Conservation (phyloP, 2,113 vertebrate genomes). For the Lynx canadensis region DNA sequence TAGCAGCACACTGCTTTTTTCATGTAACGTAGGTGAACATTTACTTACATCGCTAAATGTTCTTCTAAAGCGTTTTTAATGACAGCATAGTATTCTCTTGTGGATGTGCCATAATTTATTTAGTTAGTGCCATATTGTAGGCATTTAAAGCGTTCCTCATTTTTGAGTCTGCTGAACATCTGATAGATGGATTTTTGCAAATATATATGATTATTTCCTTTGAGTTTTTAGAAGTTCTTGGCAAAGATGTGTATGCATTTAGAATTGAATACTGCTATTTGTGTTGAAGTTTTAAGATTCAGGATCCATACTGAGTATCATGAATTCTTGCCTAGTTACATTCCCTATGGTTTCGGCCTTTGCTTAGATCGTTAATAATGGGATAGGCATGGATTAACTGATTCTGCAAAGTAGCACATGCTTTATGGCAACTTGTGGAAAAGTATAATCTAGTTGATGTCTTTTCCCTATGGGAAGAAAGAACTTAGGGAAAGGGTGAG, state of each 20-base stretch:
- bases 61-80: not conserved
- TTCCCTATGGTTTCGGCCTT: not conserved
- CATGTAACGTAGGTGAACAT: not conserved
- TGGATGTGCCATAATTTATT: not conserved
- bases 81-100: not conserved
- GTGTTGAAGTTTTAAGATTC: not conserved
- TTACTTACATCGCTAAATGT: not conserved
- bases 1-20: not conserved
- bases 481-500: not conserved
- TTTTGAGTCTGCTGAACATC: not conserved
- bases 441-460: not conserved
- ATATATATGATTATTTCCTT: not conserved
- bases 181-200: not conserved
- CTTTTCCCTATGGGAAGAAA: not conserved
- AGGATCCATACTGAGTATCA: not conserved
- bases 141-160: not conserved
- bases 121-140: not conserved
- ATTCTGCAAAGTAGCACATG: not conserved
- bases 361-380: not conserved
- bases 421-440: not conserved
- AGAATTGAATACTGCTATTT: not conserved
- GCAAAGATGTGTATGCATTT: not conserved
- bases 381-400: not conserved
- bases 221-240: constrained; percentile 14
- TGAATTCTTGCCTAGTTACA: not conserved